phyloP scores from a whole-genome alignment of 2,888 invertebrate species.

The Allygus modestus region DNA sequence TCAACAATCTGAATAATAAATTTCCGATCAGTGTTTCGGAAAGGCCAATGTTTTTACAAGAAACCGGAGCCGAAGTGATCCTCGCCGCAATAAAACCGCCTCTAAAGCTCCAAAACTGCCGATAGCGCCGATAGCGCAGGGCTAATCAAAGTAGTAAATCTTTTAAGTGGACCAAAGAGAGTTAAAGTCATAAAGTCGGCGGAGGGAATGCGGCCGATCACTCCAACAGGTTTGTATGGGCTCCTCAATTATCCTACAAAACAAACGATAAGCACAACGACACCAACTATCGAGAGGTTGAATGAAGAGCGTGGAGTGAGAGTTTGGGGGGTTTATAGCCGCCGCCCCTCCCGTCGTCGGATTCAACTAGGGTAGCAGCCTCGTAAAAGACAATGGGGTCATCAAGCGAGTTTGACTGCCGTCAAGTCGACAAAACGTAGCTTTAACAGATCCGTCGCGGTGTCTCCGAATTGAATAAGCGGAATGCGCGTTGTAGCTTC shows the following conservation, averaged over 20 bases:
- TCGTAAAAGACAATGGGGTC: conserved; percentile 63
- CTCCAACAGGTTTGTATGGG: conserved; percentile 37
- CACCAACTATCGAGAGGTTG: conserved; percentile 38
- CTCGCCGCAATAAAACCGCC: neutral
- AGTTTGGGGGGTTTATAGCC: conserved; percentile 23
- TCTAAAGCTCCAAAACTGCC: neutral
- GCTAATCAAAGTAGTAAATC: conserved; percentile 32
- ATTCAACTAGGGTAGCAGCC: conserved; percentile 44
- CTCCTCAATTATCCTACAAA: conserved; percentile 33
- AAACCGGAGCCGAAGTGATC: neutral
- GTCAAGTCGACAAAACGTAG: conserved; percentile 62
- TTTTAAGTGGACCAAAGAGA: neutral
- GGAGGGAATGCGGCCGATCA: neutral
- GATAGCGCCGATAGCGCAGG: neutral
- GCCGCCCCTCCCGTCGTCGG: conserved; percentile 8
- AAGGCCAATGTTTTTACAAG: no score
- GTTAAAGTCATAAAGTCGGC: neutral
- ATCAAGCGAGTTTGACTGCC: conserved; percentile 62
- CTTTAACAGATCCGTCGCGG: conserved; percentile 62
- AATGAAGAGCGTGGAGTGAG: conserved; percentile 49
- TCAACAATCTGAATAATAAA: no score
- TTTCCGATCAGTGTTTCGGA: no score
- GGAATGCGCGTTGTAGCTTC: conserved; percentile 24
- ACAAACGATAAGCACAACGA: conserved; percentile 30
- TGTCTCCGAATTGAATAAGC: conserved; percentile 61